A percentile compares a stretch with the other conserved stretches of the same genome.
phyloP scores from a whole-genome alignment of 2,888 invertebrate genomes.

The Hirtodrosophila duncani region DNA sequence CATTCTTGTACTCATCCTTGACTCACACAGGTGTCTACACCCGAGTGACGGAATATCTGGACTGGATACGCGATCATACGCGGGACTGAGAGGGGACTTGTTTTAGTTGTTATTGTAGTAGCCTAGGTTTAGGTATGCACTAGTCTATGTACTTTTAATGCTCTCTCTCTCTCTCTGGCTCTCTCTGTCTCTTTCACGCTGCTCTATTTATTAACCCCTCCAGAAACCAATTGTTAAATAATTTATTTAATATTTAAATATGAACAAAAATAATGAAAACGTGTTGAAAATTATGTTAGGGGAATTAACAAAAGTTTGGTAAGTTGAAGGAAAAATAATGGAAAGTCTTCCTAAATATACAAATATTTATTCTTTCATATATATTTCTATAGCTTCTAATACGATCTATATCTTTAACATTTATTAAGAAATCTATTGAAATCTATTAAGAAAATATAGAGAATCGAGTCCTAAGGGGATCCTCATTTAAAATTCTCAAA shows the following conservation, averaged over 20 bases:
- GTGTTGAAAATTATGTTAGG: slow-evolving; percentile 4
- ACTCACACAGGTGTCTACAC: slow-evolving; percentile 82
- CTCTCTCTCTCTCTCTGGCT: slow-evolving; percentile 16
- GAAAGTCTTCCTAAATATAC: too few species aligned
- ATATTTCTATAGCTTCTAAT: too few species aligned
- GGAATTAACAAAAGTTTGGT: background rate
- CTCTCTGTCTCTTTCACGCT: slow-evolving; percentile 8
- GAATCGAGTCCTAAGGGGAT: too few species aligned
- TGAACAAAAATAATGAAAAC: slow-evolving; percentile 18
- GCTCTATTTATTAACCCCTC: slow-evolving; percentile 42
- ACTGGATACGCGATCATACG: slow-evolving; percentile 84
- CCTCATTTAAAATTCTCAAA: too few species aligned
- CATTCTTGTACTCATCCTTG: too few species aligned
- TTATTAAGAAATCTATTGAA: too few species aligned
- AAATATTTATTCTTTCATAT: too few species aligned
- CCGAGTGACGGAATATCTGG: slow-evolving; percentile 84
- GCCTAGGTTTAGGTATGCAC: slow-evolving; percentile 59
- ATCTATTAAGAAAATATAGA: too few species aligned
- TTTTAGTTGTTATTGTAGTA: slow-evolving; percentile 42
- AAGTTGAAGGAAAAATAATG: too few species aligned
- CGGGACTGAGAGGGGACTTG: slow-evolving; percentile 60
- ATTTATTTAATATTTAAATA: slow-evolving; percentile 57
- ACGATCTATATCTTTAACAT: too few species aligned
- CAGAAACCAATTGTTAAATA: slow-evolving; percentile 45
- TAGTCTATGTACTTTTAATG: slow-evolving; percentile 63